A percentile compares a stretch with the other conserved stretches of the same genome.
phyloP scores from a whole-genome alignment of 2,888 invertebrate genomes.

The Chalcosyrphus nemorum region DNA sequence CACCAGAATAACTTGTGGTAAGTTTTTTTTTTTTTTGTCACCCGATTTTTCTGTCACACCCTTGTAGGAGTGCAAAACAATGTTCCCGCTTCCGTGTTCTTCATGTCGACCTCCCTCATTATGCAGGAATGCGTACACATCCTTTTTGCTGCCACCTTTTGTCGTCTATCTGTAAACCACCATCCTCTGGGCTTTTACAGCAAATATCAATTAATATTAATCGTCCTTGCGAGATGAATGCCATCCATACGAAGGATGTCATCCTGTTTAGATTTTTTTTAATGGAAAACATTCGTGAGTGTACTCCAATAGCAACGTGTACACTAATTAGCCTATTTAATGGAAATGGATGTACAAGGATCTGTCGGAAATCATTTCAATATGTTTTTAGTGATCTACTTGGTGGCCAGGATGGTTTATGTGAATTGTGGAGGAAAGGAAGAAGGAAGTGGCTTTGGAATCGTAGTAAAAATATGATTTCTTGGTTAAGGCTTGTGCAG shows the following conservation, averaged over 20 bases:
- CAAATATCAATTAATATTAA: constrained; percentile 52
- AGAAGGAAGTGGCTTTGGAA: no score
- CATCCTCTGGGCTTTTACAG: constrained; percentile 16
- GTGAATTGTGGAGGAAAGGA: background rate
- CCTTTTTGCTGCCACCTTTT: constrained; percentile 22
- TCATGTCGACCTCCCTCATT: constrained; percentile 35
- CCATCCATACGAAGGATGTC: constrained; percentile 22
- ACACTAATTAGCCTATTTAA: constrained; percentile 46
- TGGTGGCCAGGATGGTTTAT: background rate
- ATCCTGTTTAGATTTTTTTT: constrained; percentile 40
- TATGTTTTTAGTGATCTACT: background rate
- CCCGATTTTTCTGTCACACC: background rate
- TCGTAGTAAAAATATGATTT: no score
- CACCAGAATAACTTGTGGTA: constrained; percentile 2
- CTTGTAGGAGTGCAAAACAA: constrained; percentile 25
- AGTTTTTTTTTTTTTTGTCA: background rate
- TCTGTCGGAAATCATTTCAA: constrained; percentile 28
- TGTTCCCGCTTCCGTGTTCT: constrained; percentile 47
- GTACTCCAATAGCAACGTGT: background rate
- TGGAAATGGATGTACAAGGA: constrained; percentile 33
- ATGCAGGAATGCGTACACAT: constrained; percentile 43
- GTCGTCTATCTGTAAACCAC: background rate
- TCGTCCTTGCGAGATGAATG: constrained; percentile 25
- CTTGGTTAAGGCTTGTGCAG: no score
- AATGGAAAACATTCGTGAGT: constrained; percentile 50